Evolutionary conservation across 2,888 invertebrate genomes (phyloP).

Genomic region (Geophilus truncorum): DNA sequence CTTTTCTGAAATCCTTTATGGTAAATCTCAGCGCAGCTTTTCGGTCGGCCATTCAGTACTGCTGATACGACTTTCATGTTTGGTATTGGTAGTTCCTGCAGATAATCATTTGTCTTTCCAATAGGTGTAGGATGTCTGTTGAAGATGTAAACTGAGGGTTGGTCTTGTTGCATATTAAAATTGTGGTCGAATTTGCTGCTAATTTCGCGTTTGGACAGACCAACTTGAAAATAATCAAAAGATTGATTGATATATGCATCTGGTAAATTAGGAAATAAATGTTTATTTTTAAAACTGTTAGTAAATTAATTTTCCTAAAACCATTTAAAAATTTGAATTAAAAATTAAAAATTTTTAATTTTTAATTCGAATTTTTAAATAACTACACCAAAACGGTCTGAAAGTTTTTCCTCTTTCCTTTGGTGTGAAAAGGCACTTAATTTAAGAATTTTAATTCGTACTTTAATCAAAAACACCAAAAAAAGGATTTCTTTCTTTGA

Average conservation of each 20-base stretch:
- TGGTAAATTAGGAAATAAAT: no score
- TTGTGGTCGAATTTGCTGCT: not conserved
- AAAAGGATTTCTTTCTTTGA: no score
- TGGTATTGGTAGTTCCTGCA: not conserved
- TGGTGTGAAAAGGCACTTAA: no score
- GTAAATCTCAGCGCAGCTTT: slow-evolving; percentile 36
- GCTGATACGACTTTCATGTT: not conserved
- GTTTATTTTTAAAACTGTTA: no score
- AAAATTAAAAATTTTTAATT: not conserved
- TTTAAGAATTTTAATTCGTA: no score
- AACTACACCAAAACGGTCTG: no score
- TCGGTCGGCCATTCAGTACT: not conserved
- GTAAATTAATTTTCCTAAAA: no score
- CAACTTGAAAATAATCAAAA: not conserved
- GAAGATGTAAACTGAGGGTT: not conserved
- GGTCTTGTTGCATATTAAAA: not conserved
- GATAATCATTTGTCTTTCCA: not conserved
- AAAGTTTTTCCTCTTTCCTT: no score
- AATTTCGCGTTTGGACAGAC: not conserved
- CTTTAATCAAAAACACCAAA: no score
- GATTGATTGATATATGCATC: no score
- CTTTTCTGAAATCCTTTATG: slow-evolving; percentile 36
- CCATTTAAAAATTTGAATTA: no score
- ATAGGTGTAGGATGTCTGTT: not conserved
- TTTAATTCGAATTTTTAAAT: no score